A percentile compares a stretch with the other conserved stretches of the same genome.
Evolutionary conservation across 2,888 invertebrate species (phyloP).

Genomic region (Lymantria monacha): DNA sequence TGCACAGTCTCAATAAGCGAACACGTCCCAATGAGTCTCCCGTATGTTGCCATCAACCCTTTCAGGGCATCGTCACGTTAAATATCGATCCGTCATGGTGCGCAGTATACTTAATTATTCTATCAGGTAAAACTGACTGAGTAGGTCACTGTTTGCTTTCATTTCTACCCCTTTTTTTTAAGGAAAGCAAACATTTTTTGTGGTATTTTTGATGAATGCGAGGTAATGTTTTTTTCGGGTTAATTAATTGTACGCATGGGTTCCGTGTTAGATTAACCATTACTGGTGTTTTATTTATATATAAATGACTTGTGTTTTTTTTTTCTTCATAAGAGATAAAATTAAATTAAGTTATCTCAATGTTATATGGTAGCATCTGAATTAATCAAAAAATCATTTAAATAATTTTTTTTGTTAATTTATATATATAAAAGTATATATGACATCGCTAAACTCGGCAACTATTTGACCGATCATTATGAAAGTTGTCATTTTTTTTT

Average conservation of each 20-base stretch:
- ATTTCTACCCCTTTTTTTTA: slow-evolving; percentile 1
- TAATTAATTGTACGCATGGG: slow-evolving; percentile 3
- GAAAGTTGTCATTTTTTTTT: too few species aligned
- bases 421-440: too few species aligned
- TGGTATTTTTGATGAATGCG: slow-evolving; percentile 1
- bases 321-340: neutral
- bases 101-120: slow-evolving; percentile 35
- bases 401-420: too few species aligned
- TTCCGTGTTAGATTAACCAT: neutral
- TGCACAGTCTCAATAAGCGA: too few species aligned
- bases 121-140: slow-evolving; percentile 26
- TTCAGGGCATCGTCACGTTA: slow-evolving; percentile 39
- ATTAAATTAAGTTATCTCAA: neutral
- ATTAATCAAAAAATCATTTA: too few species aligned
- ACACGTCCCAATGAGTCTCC: neutral
- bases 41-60: slow-evolving; percentile 30
- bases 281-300: neutral
- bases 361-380: too few species aligned
- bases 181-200: slow-evolving; percentile 1
- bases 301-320: neutral
- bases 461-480: too few species aligned
- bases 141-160: slow-evolving; percentile 16
- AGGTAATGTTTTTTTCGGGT: slow-evolving; percentile 1
- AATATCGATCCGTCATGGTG: slow-evolving; percentile 49
- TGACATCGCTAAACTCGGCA: too few species aligned